Evolutionary conservation across 2,797 vertebrate genomes (phyloP).

Genomic region (Acropternis orthonyx): DNA sequence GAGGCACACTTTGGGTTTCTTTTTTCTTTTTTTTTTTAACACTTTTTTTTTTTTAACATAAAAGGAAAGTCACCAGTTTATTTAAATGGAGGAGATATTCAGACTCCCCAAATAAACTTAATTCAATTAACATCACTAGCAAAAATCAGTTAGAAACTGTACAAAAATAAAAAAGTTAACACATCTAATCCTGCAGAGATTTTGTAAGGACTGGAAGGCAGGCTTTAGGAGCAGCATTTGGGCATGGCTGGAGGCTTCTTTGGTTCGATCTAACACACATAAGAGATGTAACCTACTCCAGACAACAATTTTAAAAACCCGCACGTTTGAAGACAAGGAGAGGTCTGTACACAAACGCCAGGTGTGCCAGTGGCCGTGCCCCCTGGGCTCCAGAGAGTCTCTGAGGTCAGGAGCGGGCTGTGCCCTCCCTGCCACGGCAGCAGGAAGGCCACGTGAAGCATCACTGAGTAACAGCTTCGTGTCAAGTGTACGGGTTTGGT

Average conservation of each 20-base stretch:
- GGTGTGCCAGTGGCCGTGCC: constrained; percentile 50
- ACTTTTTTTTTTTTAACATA: constrained; percentile 79
- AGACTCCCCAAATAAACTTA: constrained; percentile 86
- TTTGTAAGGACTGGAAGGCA: constrained; percentile 98
- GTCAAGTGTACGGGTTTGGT: constrained; percentile 16
- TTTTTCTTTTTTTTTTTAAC: constrained; percentile 46
- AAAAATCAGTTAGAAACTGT: constrained; percentile 89
- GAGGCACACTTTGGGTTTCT: constrained; percentile 97
- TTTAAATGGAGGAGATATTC: constrained; percentile 76
- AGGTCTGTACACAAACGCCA: constrained; percentile 69
- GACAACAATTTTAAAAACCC: constrained; percentile 76
- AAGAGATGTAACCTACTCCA: constrained; percentile 88
- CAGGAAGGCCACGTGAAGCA: constrained; percentile 61
- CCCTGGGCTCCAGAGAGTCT: background rate
- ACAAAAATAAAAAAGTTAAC: constrained; percentile 88
- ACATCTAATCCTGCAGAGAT: constrained; percentile 89
- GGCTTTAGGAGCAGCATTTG: constrained; percentile 97
- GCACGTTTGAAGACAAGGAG: constrained; percentile 70
- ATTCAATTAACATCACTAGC: constrained; percentile 89
- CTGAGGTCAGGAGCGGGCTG: background rate
- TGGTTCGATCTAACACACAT: constrained; percentile 94
- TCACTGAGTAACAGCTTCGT: background rate
- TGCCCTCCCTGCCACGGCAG: background rate
- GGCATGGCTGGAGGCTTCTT: constrained; percentile 99
- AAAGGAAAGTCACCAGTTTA: constrained; percentile 86